These are phyloP conservation scores for Polietes domitor DNA, from an alignment of 2,888 invertebrate genomes.

Conservation along the genomic window DNA sequence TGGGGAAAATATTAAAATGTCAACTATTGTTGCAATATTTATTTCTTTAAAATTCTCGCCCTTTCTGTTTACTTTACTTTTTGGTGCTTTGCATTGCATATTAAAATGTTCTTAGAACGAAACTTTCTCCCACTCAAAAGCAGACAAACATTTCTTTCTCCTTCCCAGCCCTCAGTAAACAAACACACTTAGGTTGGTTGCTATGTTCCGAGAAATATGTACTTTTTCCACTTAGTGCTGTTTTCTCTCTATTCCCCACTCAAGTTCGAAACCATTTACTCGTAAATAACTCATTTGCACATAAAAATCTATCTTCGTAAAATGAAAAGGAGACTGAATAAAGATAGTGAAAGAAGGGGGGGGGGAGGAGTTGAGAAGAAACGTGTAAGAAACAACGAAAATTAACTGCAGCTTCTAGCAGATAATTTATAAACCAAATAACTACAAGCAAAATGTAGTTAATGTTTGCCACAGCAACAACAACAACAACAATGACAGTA, in stretches of 20 bases:
- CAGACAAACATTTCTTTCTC: no score
- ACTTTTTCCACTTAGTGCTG: not conserved
- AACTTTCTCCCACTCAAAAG: no score
- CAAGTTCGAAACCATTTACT: conserved; percentile 6
- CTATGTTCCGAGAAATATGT: not conserved
- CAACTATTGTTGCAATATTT: no score
- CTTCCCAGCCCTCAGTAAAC: no score
- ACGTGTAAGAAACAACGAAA: conserved; percentile 24
- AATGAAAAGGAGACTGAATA: not conserved
- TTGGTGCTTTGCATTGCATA: no score
- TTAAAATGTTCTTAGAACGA: no score
- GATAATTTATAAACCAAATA: conserved; percentile 33
- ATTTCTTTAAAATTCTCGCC: no score
- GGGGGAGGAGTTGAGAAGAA: not conserved
- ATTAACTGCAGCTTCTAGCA: conserved; percentile 27
- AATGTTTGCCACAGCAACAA: conserved; percentile 10
- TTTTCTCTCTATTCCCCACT: not conserved
- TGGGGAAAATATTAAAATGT: no score
- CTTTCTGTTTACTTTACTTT: no score
- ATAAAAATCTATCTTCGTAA: conserved; percentile 8
- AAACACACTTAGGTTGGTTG: no score
- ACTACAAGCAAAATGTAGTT: conserved; percentile 24
- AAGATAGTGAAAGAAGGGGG: not conserved
- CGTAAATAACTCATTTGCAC: conserved; percentile 34
- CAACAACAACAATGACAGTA: not conserved